phyloP scores from a whole-genome alignment of 2,888 invertebrate genomes.

The Blera fallax region DNA sequence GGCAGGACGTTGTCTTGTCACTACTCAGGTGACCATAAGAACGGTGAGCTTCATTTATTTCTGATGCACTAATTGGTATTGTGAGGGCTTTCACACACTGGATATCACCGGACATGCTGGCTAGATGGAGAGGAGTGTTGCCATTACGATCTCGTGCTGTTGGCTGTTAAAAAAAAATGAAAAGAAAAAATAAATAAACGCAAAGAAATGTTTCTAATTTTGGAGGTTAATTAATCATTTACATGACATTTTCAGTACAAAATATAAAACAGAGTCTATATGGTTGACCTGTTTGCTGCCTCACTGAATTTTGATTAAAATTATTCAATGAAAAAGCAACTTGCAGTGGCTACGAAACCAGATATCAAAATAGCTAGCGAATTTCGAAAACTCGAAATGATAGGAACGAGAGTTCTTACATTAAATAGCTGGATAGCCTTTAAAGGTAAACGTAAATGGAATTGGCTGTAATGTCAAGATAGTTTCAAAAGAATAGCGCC shows the following conservation, averaged over 20 bases:
- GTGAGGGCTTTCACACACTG: slow-evolving; percentile 89
- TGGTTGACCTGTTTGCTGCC: too few relatives aligned
- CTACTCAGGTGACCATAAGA: slow-evolving; percentile 80
- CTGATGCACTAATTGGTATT: slow-evolving; percentile 84
- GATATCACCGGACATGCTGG: slow-evolving; percentile 87
- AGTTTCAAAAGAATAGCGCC: too few relatives aligned
- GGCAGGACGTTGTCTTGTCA: slow-evolving; percentile 78
- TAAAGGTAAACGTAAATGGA: too few relatives aligned
- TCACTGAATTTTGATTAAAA: too few relatives aligned
- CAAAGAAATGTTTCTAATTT: background rate
- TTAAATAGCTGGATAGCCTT: too few relatives aligned
- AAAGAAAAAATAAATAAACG: background rate
- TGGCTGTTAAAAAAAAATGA: slow-evolving; percentile 79
- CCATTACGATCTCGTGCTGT: slow-evolving; percentile 88
- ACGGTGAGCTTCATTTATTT: slow-evolving; percentile 81
- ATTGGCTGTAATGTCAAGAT: too few relatives aligned
- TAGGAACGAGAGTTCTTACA: too few relatives aligned
- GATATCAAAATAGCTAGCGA: too few relatives aligned
- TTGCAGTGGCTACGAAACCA: too few relatives aligned
- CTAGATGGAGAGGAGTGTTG: slow-evolving; percentile 93
- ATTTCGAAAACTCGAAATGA: too few relatives aligned
- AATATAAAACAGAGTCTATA: too few relatives aligned
- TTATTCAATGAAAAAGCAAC: too few relatives aligned
- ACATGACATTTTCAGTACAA: background rate
- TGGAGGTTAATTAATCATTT: background rate